A percentile compares a stretch with the other conserved stretches of the same genome.
phyloP scores from a whole-genome alignment of 2,888 invertebrate genomes.

The Tenthredo livida region DNA sequence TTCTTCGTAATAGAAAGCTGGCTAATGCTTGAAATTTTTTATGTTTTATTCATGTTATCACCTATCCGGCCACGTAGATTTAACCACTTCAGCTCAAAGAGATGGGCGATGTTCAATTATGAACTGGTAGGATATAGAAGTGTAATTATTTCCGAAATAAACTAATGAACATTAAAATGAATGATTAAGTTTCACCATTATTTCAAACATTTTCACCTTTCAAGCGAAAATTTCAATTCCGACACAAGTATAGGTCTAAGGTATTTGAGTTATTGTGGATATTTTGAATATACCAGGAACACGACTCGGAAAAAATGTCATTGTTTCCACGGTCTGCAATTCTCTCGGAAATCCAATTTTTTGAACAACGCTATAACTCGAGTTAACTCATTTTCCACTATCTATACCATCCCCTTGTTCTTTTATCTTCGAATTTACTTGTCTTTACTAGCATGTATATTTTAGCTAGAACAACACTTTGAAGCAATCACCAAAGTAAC shows the following conservation, averaged over 20 bases:
- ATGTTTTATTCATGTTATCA: conserved; percentile 23
- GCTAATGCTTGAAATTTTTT: conserved; percentile 28
- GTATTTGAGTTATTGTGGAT: too few relatives aligned
- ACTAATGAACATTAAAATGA: not conserved
- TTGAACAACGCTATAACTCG: too few relatives aligned
- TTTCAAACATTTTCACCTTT: not conserved
- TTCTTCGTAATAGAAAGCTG: conserved; percentile 29
- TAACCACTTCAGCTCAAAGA: not conserved
- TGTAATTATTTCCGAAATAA: not conserved
- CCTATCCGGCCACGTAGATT: not conserved
- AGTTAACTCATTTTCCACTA: not conserved
- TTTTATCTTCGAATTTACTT: not conserved
- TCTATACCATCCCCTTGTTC: not conserved
- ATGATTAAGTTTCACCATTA: not conserved
- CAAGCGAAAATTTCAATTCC: not conserved
- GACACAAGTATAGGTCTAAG: not conserved
- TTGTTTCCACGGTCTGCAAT: not conserved
- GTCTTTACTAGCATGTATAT: not conserved
- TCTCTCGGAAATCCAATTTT: not conserved
- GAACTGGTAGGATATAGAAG: not conserved
- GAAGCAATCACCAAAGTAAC: not conserved
- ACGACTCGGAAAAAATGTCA: not conserved
- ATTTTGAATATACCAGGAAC: not conserved
- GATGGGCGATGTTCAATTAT: too few relatives aligned
- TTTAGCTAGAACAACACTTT: not conserved